Conservation (phyloP, 2,888 invertebrate species). For the Hetaerina titia region DNA sequence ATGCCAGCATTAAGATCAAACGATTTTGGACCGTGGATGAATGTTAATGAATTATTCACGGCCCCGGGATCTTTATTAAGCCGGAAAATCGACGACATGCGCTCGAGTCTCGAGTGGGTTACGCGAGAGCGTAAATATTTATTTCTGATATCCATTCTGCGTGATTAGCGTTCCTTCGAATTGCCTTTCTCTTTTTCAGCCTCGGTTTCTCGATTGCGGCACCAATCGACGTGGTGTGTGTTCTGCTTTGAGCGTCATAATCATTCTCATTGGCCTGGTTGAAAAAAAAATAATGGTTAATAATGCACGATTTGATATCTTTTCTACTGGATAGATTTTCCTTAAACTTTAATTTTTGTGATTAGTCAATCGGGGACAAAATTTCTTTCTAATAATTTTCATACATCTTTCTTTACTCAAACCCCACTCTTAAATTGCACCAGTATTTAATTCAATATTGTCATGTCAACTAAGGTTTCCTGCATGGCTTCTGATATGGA, state of each 20-base stretch:
- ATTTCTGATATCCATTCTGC: not conserved
- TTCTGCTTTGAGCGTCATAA: not conserved
- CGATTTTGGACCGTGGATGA: not conserved
- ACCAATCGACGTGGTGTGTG: not conserved
- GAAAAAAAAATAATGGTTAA: too few species aligned
- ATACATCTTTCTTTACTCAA: too few species aligned
- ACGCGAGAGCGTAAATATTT: not conserved
- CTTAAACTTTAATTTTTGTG: too few species aligned
- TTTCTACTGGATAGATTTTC: too few species aligned
- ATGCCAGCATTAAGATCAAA: slow-evolving; percentile 30
- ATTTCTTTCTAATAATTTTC: too few species aligned
- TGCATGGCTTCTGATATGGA: too few species aligned
- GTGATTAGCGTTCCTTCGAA: not conserved
- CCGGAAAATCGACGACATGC: not conserved
- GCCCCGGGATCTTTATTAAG: not conserved
- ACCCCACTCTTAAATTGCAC: too few species aligned
- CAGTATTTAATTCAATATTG: too few species aligned
- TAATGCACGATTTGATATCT: too few species aligned
- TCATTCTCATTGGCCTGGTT: too few species aligned
- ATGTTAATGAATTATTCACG: slow-evolving; percentile 38
- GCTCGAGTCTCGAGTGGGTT: not conserved
- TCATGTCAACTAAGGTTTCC: too few species aligned
- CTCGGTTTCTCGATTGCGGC: not conserved
- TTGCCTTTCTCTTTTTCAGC: not conserved
- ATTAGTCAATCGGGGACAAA: too few species aligned